phyloP scores from a whole-genome alignment of 1,140 invertebrate species.

The Drosophila leontia region DNA sequence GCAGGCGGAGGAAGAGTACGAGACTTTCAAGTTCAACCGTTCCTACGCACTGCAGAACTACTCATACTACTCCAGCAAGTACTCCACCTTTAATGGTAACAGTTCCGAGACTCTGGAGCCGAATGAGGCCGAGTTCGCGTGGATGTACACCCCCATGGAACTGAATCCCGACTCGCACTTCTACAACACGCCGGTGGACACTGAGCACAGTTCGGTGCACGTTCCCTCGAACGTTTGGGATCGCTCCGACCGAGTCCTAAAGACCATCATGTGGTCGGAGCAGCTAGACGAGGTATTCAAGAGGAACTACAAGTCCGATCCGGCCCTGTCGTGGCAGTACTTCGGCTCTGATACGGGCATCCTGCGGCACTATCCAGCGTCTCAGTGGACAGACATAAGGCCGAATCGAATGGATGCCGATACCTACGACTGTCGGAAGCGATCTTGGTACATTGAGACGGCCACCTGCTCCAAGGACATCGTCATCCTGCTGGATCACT shows the following conservation, averaged over 20 bases:
- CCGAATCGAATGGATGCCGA: slow-evolving; percentile 86
- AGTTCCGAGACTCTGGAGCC: slow-evolving; percentile 55
- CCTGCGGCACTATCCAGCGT: slow-evolving; percentile 93
- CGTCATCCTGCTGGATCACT: slow-evolving; percentile 96
- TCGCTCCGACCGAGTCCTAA: slow-evolving; percentile 87
- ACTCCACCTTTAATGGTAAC: slow-evolving; percentile 85
- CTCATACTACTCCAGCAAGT: slow-evolving; percentile 91
- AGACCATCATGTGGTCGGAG: slow-evolving; percentile 95
- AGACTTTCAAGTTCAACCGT: slow-evolving; percentile 86
- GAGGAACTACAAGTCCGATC: slow-evolving; percentile 94
- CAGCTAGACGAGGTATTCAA: slow-evolving; percentile 93
- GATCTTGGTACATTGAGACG: slow-evolving; percentile 98
- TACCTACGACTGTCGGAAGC: slow-evolving; percentile 93
- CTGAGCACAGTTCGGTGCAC: slow-evolving; percentile 94
- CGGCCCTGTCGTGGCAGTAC: slow-evolving; percentile 97
- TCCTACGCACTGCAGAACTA: slow-evolving; percentile 81
- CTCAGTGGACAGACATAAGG: slow-evolving; percentile 86
- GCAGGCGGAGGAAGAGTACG: slow-evolving; percentile 88
- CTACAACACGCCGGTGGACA: slow-evolving; percentile 93
- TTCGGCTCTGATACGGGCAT: slow-evolving; percentile 97
- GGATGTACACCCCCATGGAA: slow-evolving; percentile 86
- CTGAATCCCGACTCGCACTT: slow-evolving; percentile 92
- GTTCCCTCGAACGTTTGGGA: slow-evolving; percentile 97
- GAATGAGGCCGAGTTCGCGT: slow-evolving; percentile 15
- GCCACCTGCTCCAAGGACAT: slow-evolving; percentile 99